Percentiles rank a stretch among this genome's conserved stretches.
Conservation (phyloP, 2,113 vertebrate species). For the Hystrix brachyura region DNA sequence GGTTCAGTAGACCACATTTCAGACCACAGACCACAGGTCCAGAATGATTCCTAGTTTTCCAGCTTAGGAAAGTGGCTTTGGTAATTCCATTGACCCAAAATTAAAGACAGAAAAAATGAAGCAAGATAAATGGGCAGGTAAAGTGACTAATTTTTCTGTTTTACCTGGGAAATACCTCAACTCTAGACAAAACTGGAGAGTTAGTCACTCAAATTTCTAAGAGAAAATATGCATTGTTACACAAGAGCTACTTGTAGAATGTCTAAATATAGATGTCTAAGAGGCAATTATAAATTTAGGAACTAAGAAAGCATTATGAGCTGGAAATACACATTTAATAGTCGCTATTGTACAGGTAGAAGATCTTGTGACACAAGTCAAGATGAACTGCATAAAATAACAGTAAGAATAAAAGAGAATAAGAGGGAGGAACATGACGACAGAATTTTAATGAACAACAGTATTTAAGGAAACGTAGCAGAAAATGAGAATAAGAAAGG, state of each 20-base stretch:
- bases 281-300: conserved; percentile 36
- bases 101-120: not conserved
- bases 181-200: not conserved
- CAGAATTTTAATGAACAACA: not conserved
- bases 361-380: not conserved
- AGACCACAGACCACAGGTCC: not conserved
- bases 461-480: not conserved
- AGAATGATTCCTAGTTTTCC: not conserved
- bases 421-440: not conserved
- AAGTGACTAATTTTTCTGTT: not conserved
- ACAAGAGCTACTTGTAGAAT: not conserved
- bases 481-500: not conserved
- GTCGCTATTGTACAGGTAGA: not conserved
- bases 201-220: not conserved
- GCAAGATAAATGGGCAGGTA: not conserved
- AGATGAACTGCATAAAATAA: not conserved
- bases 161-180: not conserved
- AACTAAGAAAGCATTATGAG: conserved; percentile 23
- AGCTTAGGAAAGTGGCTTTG: not conserved
- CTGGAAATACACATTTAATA: not conserved
- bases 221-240: conserved; percentile 16
- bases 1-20: not conserved
- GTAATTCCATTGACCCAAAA: not conserved
- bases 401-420: not conserved
- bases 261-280: not conserved